Percentiles rank a stretch among this genome's conserved stretches.
Conservation (phyloP, 2,113 vertebrate genomes). For the Morone saxatilis region DNA sequence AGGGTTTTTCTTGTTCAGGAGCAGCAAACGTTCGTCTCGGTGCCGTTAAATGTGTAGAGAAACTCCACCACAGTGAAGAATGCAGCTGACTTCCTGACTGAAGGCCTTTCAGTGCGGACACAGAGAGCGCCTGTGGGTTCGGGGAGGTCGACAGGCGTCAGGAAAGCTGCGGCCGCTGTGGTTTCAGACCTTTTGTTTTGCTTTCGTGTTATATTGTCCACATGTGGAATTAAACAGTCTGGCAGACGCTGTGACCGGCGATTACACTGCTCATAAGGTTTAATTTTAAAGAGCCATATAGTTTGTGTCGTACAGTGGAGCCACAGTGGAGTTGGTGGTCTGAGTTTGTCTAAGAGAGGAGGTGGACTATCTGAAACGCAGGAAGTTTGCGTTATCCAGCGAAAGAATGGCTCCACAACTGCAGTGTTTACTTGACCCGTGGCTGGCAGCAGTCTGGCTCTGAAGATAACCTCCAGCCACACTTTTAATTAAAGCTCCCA, state of each 20-base stretch:
- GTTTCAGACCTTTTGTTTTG: slow-evolving; percentile 55
- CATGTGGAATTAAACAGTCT: slow-evolving; percentile 37
- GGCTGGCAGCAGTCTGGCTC: slow-evolving; percentile 35
- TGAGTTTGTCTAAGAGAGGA: slow-evolving; percentile 28
- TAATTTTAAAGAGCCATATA: slow-evolving; percentile 25
- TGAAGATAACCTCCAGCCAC: slow-evolving; percentile 37
- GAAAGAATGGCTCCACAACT: slow-evolving; percentile 45
- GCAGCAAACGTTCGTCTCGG: neutral
- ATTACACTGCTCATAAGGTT: slow-evolving; percentile 30
- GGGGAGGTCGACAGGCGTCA: slow-evolving; percentile 10
- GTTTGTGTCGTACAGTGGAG: slow-evolving; percentile 17
- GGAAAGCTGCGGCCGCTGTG: slow-evolving; percentile 29
- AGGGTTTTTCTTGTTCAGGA: neutral
- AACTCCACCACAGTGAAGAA: slow-evolving; percentile 17
- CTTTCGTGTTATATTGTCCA: slow-evolving; percentile 33
- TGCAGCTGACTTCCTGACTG: slow-evolving; percentile 38
- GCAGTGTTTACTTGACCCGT: slow-evolving; percentile 44
- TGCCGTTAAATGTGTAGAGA: slow-evolving; percentile 10
- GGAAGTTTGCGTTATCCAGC: slow-evolving; percentile 53
- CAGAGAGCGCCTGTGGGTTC: slow-evolving; percentile 21
- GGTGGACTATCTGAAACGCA: slow-evolving; percentile 37
- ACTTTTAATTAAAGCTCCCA: neutral
- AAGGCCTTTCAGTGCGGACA: slow-evolving; percentile 24
- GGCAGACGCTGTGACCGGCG: neutral
- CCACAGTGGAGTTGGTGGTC: neutral